A percentile compares a stretch with the other conserved stretches of the same genome.
These are phyloP conservation scores for Willisornis vidua DNA, from an alignment of 2,113 vertebrate species.

Conservation along the genomic window DNA sequence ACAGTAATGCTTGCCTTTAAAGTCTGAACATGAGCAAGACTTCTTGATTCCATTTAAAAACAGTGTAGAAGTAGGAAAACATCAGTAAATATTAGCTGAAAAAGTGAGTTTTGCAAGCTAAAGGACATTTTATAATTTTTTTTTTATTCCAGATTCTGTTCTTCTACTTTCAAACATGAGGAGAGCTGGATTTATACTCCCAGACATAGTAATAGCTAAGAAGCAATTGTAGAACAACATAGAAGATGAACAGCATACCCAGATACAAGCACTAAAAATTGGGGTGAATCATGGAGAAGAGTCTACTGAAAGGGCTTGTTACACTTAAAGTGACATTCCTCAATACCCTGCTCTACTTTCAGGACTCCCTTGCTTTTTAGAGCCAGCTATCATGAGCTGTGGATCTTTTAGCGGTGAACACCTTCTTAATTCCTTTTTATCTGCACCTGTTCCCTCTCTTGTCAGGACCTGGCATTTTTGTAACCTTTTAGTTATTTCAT, in stretches of 20 bases:
- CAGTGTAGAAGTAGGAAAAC: neutral
- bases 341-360: neutral
- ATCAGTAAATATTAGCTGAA: neutral
- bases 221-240: neutral
- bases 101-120: neutral
- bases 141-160: neutral
- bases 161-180: neutral
- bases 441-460: neutral
- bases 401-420: neutral
- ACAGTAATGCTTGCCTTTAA: neutral
- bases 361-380: neutral
- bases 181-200: neutral
- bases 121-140: neutral
- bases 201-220: neutral
- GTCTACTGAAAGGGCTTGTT: neutral
- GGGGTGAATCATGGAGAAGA: neutral
- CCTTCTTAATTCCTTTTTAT: neutral
- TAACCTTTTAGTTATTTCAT: neutral
- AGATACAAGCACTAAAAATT: neutral
- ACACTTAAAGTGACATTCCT: neutral
- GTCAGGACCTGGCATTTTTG: neutral
- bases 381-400: neutral
- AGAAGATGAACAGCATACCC: neutral
- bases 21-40: neutral
- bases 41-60: neutral